Conservation (phyloP, 2,113 vertebrate genomes). For the Tympanuchus pallidicinctus region DNA sequence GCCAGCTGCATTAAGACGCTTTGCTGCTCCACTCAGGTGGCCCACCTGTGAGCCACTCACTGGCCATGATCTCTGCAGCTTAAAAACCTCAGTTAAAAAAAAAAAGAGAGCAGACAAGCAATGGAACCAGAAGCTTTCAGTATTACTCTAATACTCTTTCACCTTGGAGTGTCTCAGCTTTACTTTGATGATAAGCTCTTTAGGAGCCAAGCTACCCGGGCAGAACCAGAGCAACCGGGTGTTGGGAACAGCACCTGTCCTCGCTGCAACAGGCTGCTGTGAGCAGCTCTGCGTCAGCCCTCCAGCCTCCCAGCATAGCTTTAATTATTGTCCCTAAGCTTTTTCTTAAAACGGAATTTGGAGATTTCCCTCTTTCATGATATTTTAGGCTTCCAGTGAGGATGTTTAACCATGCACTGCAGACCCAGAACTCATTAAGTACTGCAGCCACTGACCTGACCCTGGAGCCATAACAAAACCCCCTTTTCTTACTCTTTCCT, state of each 20-base stretch:
- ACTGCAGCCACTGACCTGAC: background rate
- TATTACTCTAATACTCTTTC: background rate
- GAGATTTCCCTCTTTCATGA: background rate
- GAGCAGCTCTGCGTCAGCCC: background rate
- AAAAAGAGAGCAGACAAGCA: background rate
- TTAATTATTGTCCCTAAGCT: background rate
- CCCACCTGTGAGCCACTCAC: background rate
- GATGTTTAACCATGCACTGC: background rate
- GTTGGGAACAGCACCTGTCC: background rate
- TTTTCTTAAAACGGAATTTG: background rate
- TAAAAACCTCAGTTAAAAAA: background rate
- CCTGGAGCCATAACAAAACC: background rate
- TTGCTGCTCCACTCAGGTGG: background rate
- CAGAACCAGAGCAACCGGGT: accelerated
- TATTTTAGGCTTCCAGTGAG: background rate
- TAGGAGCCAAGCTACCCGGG: background rate
- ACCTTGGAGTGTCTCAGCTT: slow-evolving; percentile 9
- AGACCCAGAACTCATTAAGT: background rate
- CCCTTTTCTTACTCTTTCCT: background rate
- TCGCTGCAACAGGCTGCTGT: accelerated
- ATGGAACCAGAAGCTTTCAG: background rate
- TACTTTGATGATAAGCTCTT: background rate
- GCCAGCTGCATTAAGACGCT: accelerated
- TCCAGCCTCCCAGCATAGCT: background rate
- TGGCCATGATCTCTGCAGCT: accelerated